Evolutionary conservation across 2,888 invertebrate species (phyloP).

Genomic region (Macrophya annulata): DNA sequence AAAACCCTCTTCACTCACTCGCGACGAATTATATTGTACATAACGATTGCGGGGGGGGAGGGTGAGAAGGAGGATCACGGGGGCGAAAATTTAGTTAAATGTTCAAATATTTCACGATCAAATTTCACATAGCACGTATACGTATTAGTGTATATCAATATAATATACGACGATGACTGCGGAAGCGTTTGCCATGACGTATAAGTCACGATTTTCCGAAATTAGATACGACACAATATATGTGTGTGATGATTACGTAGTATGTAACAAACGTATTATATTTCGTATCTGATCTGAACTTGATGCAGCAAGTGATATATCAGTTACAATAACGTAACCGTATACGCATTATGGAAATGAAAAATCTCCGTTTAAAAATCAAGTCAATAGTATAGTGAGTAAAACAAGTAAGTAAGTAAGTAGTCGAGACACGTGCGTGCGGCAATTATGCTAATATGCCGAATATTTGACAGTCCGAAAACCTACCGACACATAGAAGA

Average conservation of each 20-base stretch:
- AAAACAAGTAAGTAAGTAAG: neutral
- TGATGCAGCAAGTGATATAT: slow-evolving; percentile 32
- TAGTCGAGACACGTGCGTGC: slow-evolving; percentile 10
- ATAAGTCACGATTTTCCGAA: slow-evolving; percentile 30
- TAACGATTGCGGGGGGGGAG: neutral
- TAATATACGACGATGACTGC: neutral
- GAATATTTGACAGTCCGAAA: neutral
- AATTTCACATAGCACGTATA: neutral
- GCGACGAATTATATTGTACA: neutral
- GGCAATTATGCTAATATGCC: neutral
- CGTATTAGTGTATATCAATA: neutral
- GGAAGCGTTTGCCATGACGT: neutral
- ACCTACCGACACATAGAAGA: too few relatives aligned
- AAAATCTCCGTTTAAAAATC: neutral
- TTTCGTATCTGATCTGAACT: slow-evolving; percentile 40
- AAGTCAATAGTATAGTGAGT: neutral
- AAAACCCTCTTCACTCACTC: slow-evolving; percentile 1
- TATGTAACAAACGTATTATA: slow-evolving; percentile 23
- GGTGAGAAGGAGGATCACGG: neutral
- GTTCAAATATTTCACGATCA: neutral
- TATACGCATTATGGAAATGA: neutral
- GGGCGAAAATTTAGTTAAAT: neutral
- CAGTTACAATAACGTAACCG: slow-evolving; percentile 30
- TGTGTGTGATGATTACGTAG: slow-evolving; percentile 1
- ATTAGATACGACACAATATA: slow-evolving; percentile 25